phyloP scores from a whole-genome alignment of 2,113 vertebrate species.

The Semnornis frantzii region DNA sequence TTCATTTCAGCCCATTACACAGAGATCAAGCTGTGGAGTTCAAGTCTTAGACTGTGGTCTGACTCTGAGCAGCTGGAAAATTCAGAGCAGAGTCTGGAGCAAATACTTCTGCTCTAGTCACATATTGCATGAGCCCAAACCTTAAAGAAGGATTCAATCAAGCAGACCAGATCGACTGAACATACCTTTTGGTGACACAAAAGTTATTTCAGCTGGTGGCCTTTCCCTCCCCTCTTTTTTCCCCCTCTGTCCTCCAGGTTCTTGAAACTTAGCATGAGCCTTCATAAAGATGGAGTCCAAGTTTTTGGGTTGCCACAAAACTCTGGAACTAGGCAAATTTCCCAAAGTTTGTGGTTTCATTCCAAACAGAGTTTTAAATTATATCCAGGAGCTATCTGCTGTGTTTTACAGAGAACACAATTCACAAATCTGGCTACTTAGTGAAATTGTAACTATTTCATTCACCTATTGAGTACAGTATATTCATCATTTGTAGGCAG shows the following conservation, averaged over 20 bases:
- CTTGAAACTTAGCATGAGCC: background rate
- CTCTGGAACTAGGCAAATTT: background rate
- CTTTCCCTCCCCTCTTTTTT: rapidly evolving
- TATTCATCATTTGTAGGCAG: constrained; percentile 45
- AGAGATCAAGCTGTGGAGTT: background rate
- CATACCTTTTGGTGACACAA: background rate
- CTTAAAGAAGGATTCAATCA: background rate
- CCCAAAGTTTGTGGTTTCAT: constrained; percentile 14
- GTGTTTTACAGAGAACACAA: constrained; percentile 7
- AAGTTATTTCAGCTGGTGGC: background rate
- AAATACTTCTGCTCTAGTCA: background rate
- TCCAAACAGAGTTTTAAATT: constrained; percentile 24
- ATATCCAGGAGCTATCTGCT: background rate
- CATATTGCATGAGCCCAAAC: background rate
- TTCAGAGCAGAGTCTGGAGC: background rate
- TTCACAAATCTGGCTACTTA: constrained; percentile 24
- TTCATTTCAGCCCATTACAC: background rate
- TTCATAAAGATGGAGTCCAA: background rate
- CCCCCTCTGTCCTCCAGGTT: background rate
- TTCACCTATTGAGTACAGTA: constrained; percentile 33
- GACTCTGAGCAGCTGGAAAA: background rate
- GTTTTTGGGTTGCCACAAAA: constrained; percentile 10
- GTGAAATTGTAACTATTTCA: constrained; percentile 38
- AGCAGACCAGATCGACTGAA: background rate
- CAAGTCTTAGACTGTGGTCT: background rate